A percentile compares a stretch with the other conserved stretches of the same genome.
Evolutionary conservation across 1,140 invertebrate species (phyloP).

Genomic region (Calephelis nemesis): DNA sequence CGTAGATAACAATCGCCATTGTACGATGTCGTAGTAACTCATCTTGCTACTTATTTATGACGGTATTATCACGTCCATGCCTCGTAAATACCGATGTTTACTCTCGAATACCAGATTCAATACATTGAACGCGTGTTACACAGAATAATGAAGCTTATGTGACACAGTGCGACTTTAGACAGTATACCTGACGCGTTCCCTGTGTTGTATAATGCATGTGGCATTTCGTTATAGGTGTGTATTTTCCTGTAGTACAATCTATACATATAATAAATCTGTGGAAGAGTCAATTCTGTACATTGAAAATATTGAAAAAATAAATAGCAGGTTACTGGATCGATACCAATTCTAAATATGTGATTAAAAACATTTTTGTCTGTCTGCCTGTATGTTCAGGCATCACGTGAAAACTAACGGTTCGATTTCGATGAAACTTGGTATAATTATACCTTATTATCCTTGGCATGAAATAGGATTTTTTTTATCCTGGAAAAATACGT

Average conservation of each 20-base stretch:
- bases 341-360: too few species aligned
- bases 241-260: neutral
- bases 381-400: too few species aligned
- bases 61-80: slow-evolving; percentile 22
- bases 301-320: too few species aligned
- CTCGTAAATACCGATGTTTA: slow-evolving; percentile 16
- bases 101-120: slow-evolving; percentile 16
- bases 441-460: too few species aligned
- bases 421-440: too few species aligned
- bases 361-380: too few species aligned
- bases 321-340: too few species aligned
- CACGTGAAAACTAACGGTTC: too few species aligned
- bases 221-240: slow-evolving; percentile 3
- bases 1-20: slow-evolving; percentile 31
- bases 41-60: slow-evolving; percentile 32
- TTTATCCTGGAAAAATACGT: too few species aligned
- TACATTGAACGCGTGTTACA: slow-evolving; percentile 21
- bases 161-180: slow-evolving; percentile 18
- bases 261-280: too few species aligned
- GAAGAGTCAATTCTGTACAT: too few species aligned
- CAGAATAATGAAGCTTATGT: slow-evolving; percentile 22
- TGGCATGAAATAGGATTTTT: too few species aligned
- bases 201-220: slow-evolving; percentile 15
- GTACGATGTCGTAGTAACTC: slow-evolving; percentile 34
- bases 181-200: slow-evolving; percentile 17